These are phyloP conservation scores for Styela clava DNA, from an alignment of 23 tunicate species.

Conservation along the genomic window DNA sequence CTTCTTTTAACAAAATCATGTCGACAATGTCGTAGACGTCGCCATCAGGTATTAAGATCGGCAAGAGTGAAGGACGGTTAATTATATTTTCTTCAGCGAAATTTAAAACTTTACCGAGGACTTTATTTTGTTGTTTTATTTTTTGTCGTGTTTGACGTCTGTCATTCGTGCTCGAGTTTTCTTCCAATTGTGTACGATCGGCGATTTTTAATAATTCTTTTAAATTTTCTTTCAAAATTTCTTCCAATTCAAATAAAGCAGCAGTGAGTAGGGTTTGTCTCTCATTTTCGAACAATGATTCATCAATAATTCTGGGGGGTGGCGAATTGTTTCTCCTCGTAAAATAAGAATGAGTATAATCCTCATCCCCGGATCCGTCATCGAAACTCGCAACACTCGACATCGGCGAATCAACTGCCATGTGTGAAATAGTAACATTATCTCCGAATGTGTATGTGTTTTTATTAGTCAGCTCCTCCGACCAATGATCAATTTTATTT, in stretches of 20 bases:
- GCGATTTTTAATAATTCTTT: slow-evolving; percentile 41
- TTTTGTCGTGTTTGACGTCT: slow-evolving; percentile 65
- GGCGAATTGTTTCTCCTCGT: neutral
- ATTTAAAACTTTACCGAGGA: slow-evolving; percentile 21
- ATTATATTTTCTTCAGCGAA: slow-evolving; percentile 11
- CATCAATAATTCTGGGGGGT: neutral
- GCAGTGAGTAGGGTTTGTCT: slow-evolving; percentile 41
- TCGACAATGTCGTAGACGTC: slow-evolving; percentile 18
- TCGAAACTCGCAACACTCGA: slow-evolving; percentile 22
- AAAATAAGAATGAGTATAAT: slow-evolving; percentile 14
- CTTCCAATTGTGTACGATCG: slow-evolving; percentile 7
- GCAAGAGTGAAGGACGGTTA: slow-evolving; percentile 14
- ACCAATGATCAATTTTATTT: slow-evolving; percentile 60
- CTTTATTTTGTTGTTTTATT: slow-evolving; percentile 70
- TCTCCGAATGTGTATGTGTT: slow-evolving; percentile 2
- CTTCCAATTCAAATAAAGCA: slow-evolving; percentile 59
- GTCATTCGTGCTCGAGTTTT: slow-evolving; percentile 4
- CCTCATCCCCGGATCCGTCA: slow-evolving; percentile 17
- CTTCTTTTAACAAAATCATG: slow-evolving; percentile 22
- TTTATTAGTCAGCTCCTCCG: slow-evolving; percentile 47
- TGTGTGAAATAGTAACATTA: slow-evolving; percentile 10
- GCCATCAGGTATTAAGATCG: slow-evolving; percentile 6
- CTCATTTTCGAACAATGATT: slow-evolving; percentile 19
- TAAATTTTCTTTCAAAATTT: slow-evolving; percentile 34
- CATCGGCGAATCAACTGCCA: slow-evolving; percentile 16